Evolutionary conservation across 2,888 invertebrate species (phyloP).

Genomic region (Lepeophtheirus nordmannii): DNA sequence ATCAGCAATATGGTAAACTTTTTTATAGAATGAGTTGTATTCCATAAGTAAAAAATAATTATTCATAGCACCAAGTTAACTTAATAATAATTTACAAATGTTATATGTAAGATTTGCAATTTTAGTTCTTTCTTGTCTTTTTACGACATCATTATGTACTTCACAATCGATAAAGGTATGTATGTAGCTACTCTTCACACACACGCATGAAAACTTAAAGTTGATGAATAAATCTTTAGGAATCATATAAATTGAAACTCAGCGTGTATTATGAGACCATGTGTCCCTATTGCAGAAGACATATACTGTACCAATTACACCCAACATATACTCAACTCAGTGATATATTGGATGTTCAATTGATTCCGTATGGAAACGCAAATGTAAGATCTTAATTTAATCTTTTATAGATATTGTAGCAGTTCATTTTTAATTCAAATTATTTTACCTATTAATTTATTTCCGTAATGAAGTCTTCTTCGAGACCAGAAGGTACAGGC

Average conservation of each 20-base stretch:
- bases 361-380: conserved; percentile 75
- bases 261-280: conserved; percentile 66
- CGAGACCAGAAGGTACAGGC: conserved; percentile 34
- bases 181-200: too few species aligned
- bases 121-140: too few species aligned
- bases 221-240: background rate
- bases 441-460: background rate
- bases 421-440: too few species aligned
- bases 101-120: too few species aligned
- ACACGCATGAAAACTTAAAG: too few species aligned
- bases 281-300: conserved; percentile 69
- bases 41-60: too few species aligned
- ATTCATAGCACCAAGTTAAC: too few species aligned
- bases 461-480: background rate
- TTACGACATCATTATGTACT: too few species aligned
- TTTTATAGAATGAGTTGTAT: too few species aligned
- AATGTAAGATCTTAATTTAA: conserved; percentile 40
- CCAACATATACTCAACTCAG: conserved; percentile 51
- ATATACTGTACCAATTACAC: conserved; percentile 54
- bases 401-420: conserved; percentile 3
- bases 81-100: too few species aligned
- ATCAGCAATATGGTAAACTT: too few species aligned
- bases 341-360: conserved; percentile 48
- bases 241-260: conserved; percentile 34
- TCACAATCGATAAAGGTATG: too few species aligned